These are phyloP conservation scores for Nomia melanderi DNA, from an alignment of 1,140 invertebrate species.

Conservation along the genomic window DNA sequence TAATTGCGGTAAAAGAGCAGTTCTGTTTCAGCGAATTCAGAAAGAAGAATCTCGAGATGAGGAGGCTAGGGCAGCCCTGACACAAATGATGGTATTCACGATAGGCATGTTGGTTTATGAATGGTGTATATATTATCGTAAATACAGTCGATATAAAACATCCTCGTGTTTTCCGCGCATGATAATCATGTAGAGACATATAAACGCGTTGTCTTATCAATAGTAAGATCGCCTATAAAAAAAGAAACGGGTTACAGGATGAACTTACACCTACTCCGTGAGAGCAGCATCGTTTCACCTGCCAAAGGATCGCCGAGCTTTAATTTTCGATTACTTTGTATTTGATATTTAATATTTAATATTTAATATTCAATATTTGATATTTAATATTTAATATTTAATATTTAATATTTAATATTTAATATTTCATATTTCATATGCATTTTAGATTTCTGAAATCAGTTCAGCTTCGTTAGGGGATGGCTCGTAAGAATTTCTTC, in stretches of 20 bases:
- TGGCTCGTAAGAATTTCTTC: background rate
- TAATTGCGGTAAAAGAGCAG: background rate
- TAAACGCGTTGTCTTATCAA: slow-evolving; percentile 57
- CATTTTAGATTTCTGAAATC: no score
- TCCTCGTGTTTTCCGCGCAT: slow-evolving; percentile 58
- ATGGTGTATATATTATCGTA: slow-evolving; percentile 66
- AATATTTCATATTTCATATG: no score
- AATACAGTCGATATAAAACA: slow-evolving; percentile 74
- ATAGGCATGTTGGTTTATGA: slow-evolving; percentile 34
- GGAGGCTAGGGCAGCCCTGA: background rate
- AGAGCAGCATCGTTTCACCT: background rate
- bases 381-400: no score
- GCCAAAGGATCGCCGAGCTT: slow-evolving; percentile 5
- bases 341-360: no score
- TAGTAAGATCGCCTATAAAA: slow-evolving; percentile 64
- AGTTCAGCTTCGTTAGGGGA: background rate
- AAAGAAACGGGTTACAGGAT: slow-evolving; percentile 45
- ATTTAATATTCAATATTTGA: no score
- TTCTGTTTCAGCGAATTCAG: background rate
- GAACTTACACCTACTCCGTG: slow-evolving; percentile 32
- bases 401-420: no score
- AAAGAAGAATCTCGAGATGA: background rate
- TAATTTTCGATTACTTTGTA: slow-evolving; percentile 32
- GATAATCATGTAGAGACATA: slow-evolving; percentile 66
- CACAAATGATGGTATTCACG: background rate